Evolutionary conservation across 2,888 invertebrate species (phyloP), one percentile per base, ranked within the genome.

Genomic region (Temnothorax rugatulus): DNA sequence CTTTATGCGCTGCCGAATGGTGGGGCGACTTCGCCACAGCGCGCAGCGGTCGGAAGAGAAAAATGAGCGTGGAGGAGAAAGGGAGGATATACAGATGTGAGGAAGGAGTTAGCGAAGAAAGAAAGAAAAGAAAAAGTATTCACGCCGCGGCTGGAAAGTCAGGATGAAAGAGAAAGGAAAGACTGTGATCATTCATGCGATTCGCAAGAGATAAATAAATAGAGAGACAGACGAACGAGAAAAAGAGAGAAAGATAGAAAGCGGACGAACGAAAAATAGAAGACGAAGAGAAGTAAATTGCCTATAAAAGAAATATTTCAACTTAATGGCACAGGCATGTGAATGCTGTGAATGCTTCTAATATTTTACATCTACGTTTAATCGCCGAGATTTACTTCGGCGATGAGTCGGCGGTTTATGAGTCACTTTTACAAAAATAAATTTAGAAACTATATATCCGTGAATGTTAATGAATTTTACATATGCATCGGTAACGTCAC

Each of bases 1-100:
- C 89, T 92, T 89, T 90, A 90, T 90, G 75, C 88, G 86, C 84
- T 88, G 90, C 90, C 89, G 87, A 90, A 89, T 79, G 79, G 84
- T 34, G 88, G 66, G 87, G 84, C 54, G 61, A 66, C 71, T 69
- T 64, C 73, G 68, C 57, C 63, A 75, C 41, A 63, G 64, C 29
- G 64, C 63, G 71, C 41, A 63, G 64, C 29, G 64, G 52, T 38
- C 63, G 84, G 74, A 86, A 74, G 84, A 89, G 88, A 89, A 89
- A 89, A 88, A 89, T 89, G 89, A 73, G 79, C 87, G 79, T n/a
- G 38, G 75, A 44, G 52, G 21, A 57, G 71, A 71, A 59, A 44
- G 57, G 21, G 57, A 25, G 71, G 34, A 5, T 47, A 79, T 69
- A 79, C 71, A 79, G 71, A 79, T 61, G 79, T 75, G 82, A 63